A percentile compares a stretch with the other conserved stretches of the same genome.
These are phyloP conservation scores for Koerneria pararmatus DNA, from an alignment of 2,888 invertebrate species.

Conservation along the genomic window DNA sequence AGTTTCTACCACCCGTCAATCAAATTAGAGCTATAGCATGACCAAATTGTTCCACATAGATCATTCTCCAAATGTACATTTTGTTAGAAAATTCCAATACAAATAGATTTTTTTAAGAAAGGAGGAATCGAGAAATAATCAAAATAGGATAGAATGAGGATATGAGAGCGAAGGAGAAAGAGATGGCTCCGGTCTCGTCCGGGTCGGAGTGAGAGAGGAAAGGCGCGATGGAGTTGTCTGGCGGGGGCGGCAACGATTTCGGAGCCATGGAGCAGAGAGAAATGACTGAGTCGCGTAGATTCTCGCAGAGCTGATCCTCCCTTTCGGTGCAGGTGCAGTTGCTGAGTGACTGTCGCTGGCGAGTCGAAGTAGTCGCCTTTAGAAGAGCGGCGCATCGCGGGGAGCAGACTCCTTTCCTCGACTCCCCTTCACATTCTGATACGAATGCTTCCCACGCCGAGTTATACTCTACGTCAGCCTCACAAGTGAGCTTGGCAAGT, in stretches of 20 bases:
- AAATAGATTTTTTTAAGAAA: no score
- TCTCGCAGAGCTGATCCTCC: conserved; percentile 54
- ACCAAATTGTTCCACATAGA: no score
- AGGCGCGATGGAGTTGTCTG: conserved; percentile 16
- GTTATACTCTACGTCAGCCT: conserved; percentile 56
- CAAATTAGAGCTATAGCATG: no score
- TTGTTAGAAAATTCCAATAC: no score
- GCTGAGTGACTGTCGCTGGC: conserved; percentile 12
- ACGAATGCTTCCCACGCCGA: conserved; percentile 57
- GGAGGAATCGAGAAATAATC: no score
- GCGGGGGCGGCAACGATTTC: neutral
- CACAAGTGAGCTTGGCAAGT: conserved; percentile 56
- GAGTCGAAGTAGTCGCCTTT: conserved; percentile 7
- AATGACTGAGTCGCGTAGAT: conserved; percentile 45
- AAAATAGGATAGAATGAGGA: no score
- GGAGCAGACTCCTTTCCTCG: conserved; percentile 15
- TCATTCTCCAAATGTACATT: no score
- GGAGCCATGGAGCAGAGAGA: conserved; percentile 40
- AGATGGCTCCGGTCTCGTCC: neutral
- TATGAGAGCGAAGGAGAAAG: neutral
- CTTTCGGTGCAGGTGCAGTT: conserved; percentile 56
- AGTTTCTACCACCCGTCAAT: no score
- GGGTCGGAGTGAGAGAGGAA: conserved; percentile 7
- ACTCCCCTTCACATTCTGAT: conserved; percentile 57
- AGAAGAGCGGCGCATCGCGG: conserved; percentile 16